phyloP scores from a whole-genome alignment of 2,797 vertebrate species.

The Anas acuta region DNA sequence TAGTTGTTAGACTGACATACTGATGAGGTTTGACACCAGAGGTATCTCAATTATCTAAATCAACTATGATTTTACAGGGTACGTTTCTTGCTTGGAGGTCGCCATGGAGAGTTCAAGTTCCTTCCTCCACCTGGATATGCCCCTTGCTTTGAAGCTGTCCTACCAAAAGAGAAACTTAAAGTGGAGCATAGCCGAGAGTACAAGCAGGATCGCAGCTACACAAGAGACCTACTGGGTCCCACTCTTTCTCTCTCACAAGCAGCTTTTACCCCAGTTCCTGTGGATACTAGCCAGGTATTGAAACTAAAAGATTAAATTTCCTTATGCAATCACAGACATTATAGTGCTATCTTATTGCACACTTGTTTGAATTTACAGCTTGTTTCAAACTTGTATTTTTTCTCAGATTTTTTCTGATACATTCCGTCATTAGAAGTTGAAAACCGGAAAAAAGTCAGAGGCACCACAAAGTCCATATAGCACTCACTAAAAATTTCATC shows the following conservation, averaged over 20 bases:
- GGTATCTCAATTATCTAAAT: background rate
- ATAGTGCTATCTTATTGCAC: background rate
- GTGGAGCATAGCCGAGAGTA: slow-evolving; percentile 90
- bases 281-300: slow-evolving; percentile 93
- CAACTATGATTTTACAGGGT: slow-evolving; percentile 78
- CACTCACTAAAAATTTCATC: background rate
- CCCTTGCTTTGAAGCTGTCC: slow-evolving; percentile 92
- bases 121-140: slow-evolving; percentile 94
- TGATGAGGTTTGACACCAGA: background rate
- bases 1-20: background rate
- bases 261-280: slow-evolving; percentile 92
- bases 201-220: slow-evolving; percentile 84
- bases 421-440: background rate
- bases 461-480: background rate
- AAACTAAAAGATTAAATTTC: background rate
- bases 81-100: slow-evolving; percentile 92
- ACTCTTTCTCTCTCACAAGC: slow-evolving; percentile 90
- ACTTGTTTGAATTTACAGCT: background rate
- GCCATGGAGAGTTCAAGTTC: slow-evolving; percentile 97
- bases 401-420: background rate
- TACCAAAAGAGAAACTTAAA: slow-evolving; percentile 92
- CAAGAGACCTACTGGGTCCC: slow-evolving; percentile 88
- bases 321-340: background rate
- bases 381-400: background rate
- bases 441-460: background rate